Base-by-base conservation (phyloP, 1,140 invertebrate species). In the Bombus breviceps region DNA sequence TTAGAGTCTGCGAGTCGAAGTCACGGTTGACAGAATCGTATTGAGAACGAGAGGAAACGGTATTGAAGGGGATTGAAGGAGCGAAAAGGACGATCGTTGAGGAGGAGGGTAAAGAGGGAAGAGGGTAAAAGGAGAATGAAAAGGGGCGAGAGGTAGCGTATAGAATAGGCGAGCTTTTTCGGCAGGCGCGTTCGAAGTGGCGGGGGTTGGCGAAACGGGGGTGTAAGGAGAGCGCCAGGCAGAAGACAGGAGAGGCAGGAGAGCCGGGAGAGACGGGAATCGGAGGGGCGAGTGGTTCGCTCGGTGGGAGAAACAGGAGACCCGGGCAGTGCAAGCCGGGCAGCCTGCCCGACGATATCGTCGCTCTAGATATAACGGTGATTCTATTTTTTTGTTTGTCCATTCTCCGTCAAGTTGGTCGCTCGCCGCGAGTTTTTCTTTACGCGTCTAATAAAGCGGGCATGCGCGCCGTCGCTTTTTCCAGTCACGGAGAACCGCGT, bases 241-340 rank as follows among this genome's bases (percentile, higher is more conserved):
- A 53, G 72, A 85, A 74, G 62, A 39, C 59, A 68, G 66, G 66
- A 68, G 85, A 41, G 69, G 47, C 47, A 53, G 47, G 47, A 57
- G 87, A 57, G n/a, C 37, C 68, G 74, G 74, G 85, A 68, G 78
- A 75, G 89, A 87, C 85, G 87, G 83, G 83, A 82, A 64, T 69
- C 64, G 82, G 85, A 39, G 78, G 86, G 83, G 84, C 39, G 75
- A 87, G 71, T 85, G 78, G 83, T 84, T 68, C 34, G 79, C 87
- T 69, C 88, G 86, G 92, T 92, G 91, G 92, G 92, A 92, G 92
- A 91, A 92, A 92, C 91, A 89, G 92, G 90, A 94, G 94, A 94
- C 94, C 94, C 94, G 94, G 94, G 94, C 94, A 95, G 94, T 95
- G 90, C 92, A 93, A 94, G 94, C 93, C 94, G 94, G 94, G 94